Evolutionary conservation across 1,140 invertebrate species (phyloP), one percentile per base, ranked within the genome.

Genomic region (Subanguina moxae): DNA sequence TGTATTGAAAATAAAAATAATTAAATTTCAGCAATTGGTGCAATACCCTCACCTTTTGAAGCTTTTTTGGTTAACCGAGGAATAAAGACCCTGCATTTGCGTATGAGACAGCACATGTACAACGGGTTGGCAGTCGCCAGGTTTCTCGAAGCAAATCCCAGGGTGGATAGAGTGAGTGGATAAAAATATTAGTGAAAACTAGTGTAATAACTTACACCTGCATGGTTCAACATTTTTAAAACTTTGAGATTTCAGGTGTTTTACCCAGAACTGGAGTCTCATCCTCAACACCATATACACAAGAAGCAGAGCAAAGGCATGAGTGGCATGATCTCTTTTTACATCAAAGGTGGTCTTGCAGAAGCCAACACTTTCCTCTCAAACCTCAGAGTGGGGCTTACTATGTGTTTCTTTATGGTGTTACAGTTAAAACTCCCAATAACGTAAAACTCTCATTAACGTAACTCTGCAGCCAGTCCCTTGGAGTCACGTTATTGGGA

Each of bases 1-100:
- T n/a, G n/a, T n/a, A n/a, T n/a, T n/a, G n/a, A n/a, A n/a, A n/a
- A n/a, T n/a, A n/a, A n/a, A n/a, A n/a, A n/a, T n/a, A n/a, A n/a
- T n/a, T n/a, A n/a, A n/a, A 23, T 25, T 70, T 70, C 13, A 70
- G 77, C 77, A 0, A 87, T 91, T 84, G 94, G 94, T 46, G 88
- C 91, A 58, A 89, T 97, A 1, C 94, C 95, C 9, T 93, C 93
- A 0, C 93, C 95, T 0, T 95, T 96, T 82, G 95, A 99, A 83
- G 96, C 94, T 82, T 92, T 89, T 80, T 84, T 94, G 80, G 91
- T 96, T 0, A 93, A 92, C 79, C 88, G 95, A 56, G 92, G 94
- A 78, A 84, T 98, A 46, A 97, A 97, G 84, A 99, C 95, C 0
- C 84, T 97, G 17, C 88, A 90, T 62, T 71, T 96, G 9, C 86